phyloP scores from a whole-genome alignment of 2,888 invertebrate species.

The Clitarchus hookeri region DNA sequence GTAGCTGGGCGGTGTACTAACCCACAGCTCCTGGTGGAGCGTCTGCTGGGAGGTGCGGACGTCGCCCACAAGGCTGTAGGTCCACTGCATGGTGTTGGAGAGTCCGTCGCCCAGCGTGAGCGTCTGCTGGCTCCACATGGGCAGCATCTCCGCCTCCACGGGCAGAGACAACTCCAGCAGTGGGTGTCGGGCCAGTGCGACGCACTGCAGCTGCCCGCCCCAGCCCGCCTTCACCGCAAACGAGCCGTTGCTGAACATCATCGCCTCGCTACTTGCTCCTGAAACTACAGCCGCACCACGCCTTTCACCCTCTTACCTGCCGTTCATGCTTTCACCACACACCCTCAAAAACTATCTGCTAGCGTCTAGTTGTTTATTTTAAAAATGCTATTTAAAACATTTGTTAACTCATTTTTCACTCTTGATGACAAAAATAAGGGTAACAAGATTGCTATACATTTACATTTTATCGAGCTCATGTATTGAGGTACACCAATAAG shows the following conservation, averaged over 20 bases:
- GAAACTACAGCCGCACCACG: slow-evolving; percentile 37
- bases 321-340: not conserved
- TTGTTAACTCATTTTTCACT: no score
- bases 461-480: no score
- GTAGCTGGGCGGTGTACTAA: slow-evolving; percentile 39
- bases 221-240: slow-evolving; percentile 75
- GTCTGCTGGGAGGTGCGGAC: slow-evolving; percentile 85
- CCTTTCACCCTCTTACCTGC: not conserved
- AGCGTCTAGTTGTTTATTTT: no score
- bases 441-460: no score
- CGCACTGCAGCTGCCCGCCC: slow-evolving; percentile 74
- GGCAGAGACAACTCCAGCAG: slow-evolving; percentile 81
- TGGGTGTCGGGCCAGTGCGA: slow-evolving; percentile 81
- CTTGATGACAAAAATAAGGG: no score
- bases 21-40: slow-evolving; percentile 62
- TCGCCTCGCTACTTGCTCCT: slow-evolving; percentile 73
- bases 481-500: no score
- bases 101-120: slow-evolving; percentile 76
- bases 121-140: slow-evolving; percentile 85
- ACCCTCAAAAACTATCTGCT: no score
- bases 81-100: slow-evolving; percentile 78
- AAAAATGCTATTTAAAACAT: no score
- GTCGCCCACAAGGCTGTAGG: slow-evolving; percentile 82
- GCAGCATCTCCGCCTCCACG: slow-evolving; percentile 87
- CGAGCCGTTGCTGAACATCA: slow-evolving; percentile 78